phyloP scores from a whole-genome alignment of 1,140 invertebrate genomes.

The Drosophila sp. region DNA sequence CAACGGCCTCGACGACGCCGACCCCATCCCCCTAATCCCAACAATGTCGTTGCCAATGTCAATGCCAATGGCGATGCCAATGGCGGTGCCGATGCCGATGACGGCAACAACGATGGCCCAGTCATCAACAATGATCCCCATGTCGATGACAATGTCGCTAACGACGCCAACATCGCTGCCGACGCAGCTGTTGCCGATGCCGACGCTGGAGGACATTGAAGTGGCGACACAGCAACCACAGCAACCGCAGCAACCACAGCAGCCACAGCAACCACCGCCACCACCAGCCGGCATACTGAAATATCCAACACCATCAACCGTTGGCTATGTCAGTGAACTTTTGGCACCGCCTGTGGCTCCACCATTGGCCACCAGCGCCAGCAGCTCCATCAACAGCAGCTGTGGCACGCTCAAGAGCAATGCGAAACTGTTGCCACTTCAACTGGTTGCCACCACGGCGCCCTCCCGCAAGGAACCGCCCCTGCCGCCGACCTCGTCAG shows the following conservation, averaged over 20 bases:
- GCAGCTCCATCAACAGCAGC: slow-evolving; percentile 39
- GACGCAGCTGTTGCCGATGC: slow-evolving; percentile 30
- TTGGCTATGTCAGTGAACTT: slow-evolving; percentile 47
- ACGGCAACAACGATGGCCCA: slow-evolving; percentile 4
- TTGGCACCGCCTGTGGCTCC: slow-evolving; percentile 18
- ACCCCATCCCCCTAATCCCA: neutral
- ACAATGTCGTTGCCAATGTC: slow-evolving; percentile 27
- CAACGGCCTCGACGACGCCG: slow-evolving; percentile 8
- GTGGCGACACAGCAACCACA: slow-evolving; percentile 40
- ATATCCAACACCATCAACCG: slow-evolving; percentile 35
- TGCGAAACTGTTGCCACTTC: slow-evolving; percentile 64
- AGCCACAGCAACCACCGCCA: slow-evolving; percentile 23
- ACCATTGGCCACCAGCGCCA: slow-evolving; percentile 15
- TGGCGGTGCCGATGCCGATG: neutral
- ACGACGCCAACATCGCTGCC: slow-evolving; percentile 21
- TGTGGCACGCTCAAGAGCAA: slow-evolving; percentile 73
- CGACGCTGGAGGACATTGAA: slow-evolving; percentile 42
- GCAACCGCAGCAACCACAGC: slow-evolving; percentile 38
- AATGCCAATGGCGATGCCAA: slow-evolving; percentile 41
- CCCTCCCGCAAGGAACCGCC: slow-evolving; percentile 50
- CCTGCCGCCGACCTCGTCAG: slow-evolving; percentile 42
- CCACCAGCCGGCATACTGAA: slow-evolving; percentile 51
- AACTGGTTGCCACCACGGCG: slow-evolving; percentile 51
- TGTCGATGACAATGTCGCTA: slow-evolving; percentile 17
- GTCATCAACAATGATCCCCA: neutral